Evolutionary conservation across 2,113 vertebrate genomes (phyloP), one percentile per base, ranked within the genome.

Genomic region (Trochalopteron elliotii): DNA sequence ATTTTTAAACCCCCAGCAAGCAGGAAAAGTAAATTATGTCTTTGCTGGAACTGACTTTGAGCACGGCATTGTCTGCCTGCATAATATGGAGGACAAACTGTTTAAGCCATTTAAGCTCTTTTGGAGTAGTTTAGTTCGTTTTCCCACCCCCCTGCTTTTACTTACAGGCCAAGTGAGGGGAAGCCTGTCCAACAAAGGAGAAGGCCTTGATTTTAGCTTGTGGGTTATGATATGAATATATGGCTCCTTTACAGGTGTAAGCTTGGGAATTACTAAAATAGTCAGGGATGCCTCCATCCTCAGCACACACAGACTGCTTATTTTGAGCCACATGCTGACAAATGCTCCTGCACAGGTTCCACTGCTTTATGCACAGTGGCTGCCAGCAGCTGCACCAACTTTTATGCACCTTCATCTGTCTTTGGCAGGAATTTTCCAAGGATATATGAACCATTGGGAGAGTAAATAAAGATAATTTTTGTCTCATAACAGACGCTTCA

Each of bases 281-380:
- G 11, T 7, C 24, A 50, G 1, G 2, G 22, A 10, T 45, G 11
- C 5, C 63, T 63, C 61, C 31, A 22, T 78, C 15, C n/a, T 70
- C 0, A 0, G 37, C 13, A 9, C 11, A 37, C 49, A 45, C 2
- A 31, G 19, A 3, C 10, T 23, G 18, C 12, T 56, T 63, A 10
- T 4, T 55, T 22, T 59, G 25, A 71, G 11, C 11, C 33, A 25
- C 17, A 4, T 5, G 30, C 10, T 47, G 45, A 21, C 0, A 0
- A 0, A 12, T 35, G 14, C 10, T 75, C 27, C 42, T 1, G 5
- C 3, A 1, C 25, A 7, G 35, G 16, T 21, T 65, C 47, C 17
- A 0, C 19, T 75, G 25, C 33, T 72, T 50, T 50, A 4, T 12
- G 16, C 30, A 64, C 44, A 59, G 39, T 0, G 3, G 10, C 10